Base-by-base conservation (phyloP, 1,140 invertebrate species). In the Drosophila lacertosa region DNA sequence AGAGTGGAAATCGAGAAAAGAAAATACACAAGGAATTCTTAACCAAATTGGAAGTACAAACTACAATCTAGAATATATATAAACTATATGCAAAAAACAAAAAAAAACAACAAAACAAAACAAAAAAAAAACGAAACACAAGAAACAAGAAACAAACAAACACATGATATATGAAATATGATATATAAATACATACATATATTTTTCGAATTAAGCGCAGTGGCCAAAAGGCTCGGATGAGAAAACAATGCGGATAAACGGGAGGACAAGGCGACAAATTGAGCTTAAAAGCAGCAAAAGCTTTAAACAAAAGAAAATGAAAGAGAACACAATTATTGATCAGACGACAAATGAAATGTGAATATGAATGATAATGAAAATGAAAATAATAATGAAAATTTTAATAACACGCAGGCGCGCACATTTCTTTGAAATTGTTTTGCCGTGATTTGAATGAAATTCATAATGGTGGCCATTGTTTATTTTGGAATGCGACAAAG, bases 371-470 rank as follows among this genome's bases (percentile, higher is more conserved):
- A 39, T 55, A 63, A 65, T 42, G 20, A 47, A 16, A 58, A 35
- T 32, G 37, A 59, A 47, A 24, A 58, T 20, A 13, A 37, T n/a
- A 54, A 54, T 32, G 20, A 26, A 13, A 20, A 51, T 22, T 20
- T 35, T 4, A 29, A 55, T 64, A 70, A 74, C 68, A 77, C 62
- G 81, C 62, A 72, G 63, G 57, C 54, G 57, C 70, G 58, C 58
- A 75, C 32, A 84, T 84, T 86, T 86, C 82, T 72, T 86, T 86
- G 82, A 88, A 88, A 86, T 82, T 88, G 83, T 88, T 88, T 88
- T 88, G 76, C 86, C 80, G 89, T 90, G 89, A 90, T 90, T 89
- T 89, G 81, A 90, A 90, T 90, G 84, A 89, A 90, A 90, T 90
- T 90, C 89, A 79, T 90, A 86, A 89, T 90, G 78, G 84, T 90